Evolutionary conservation across 1,140 invertebrate genomes (phyloP).

Genomic region (Bactericera cockerelli): DNA sequence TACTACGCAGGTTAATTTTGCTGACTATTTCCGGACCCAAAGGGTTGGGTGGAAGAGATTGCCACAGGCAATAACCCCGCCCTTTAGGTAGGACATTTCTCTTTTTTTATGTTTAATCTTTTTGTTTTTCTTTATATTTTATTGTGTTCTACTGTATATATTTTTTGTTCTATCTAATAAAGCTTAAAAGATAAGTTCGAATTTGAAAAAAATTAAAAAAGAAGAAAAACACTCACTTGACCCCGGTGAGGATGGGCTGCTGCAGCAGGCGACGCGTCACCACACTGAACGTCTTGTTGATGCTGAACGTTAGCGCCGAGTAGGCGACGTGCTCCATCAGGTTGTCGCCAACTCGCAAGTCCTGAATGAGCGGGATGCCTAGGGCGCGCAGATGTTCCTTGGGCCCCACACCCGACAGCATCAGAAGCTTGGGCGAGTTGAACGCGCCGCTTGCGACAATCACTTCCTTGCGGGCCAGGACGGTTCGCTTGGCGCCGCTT

Average conservation of each 20-base stretch:
- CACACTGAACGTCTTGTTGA: slow-evolving; percentile 30
- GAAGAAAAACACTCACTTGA: background rate
- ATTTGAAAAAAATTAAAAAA: no score
- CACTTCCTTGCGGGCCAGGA: slow-evolving; percentile 39
- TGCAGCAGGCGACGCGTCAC: background rate
- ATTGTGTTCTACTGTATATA: no score
- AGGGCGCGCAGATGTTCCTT: slow-evolving; percentile 26
- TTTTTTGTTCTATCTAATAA: no score
- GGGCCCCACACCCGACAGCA: slow-evolving; percentile 43
- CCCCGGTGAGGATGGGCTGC: background rate
- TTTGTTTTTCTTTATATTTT: no score
- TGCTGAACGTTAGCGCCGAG: slow-evolving; percentile 45
- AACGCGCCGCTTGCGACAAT: slow-evolving; percentile 50
- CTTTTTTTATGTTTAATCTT: no score
- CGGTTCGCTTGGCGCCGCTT: slow-evolving; percentile 17
- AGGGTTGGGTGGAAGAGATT: no score
- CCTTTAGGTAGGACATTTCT: no score
- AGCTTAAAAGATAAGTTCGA: no score
- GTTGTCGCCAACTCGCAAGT: slow-evolving; percentile 42
- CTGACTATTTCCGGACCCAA: no score
- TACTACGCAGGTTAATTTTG: no score
- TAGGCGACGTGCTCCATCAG: slow-evolving; percentile 56
- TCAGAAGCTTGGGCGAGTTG: slow-evolving; percentile 51
- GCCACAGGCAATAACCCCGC: no score
- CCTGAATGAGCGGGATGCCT: slow-evolving; percentile 26